Percentiles rank a stretch among this genome's conserved stretches.
Evolutionary conservation across 2,888 invertebrate genomes (phyloP).

Genomic region (Seira ritae): DNA sequence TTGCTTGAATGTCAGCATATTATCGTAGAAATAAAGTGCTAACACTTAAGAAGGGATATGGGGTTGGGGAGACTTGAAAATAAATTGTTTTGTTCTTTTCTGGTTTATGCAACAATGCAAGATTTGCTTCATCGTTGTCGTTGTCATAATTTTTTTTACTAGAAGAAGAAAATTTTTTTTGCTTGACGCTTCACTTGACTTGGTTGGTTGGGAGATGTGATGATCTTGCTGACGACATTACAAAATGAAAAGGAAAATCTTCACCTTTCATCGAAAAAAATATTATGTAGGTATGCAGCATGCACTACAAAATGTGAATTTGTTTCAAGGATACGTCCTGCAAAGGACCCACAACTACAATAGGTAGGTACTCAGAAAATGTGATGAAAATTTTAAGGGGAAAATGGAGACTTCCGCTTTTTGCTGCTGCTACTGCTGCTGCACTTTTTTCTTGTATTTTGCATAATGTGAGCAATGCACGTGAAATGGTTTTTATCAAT

Average conservation of each 20-base stretch:
- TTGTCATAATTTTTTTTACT: conserved; percentile 17
- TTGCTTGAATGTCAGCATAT: conserved; percentile 35
- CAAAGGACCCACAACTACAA: background rate
- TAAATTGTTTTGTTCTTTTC: background rate
- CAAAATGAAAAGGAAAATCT: conserved; percentile 15
- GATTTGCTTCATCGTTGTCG: conserved; percentile 21
- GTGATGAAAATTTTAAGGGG: conserved; percentile 13
- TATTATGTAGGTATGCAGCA: conserved; percentile 19
- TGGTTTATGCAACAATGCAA: conserved; percentile 33
- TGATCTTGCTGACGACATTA: background rate
- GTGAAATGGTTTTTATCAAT: conserved; percentile 10
- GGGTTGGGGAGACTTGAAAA: no score
- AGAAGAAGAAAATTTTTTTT: background rate
- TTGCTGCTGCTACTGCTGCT: background rate
- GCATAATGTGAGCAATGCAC: background rate
- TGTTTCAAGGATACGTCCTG: conserved; percentile 34
- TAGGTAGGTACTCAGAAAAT: background rate
- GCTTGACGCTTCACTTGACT: background rate
- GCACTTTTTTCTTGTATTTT: background rate
- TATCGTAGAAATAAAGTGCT: conserved; percentile 11
- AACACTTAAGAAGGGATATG: conserved; percentile 16
- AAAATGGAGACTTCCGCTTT: conserved; percentile 39
- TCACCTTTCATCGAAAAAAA: background rate
- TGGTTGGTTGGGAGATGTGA: background rate
- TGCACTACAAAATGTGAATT: conserved; percentile 22